A percentile compares a stretch with the other conserved stretches of the same genome.
Evolutionary conservation across 1,140 invertebrate species (phyloP).

Genomic region (Nasonia vitripennis): DNA sequence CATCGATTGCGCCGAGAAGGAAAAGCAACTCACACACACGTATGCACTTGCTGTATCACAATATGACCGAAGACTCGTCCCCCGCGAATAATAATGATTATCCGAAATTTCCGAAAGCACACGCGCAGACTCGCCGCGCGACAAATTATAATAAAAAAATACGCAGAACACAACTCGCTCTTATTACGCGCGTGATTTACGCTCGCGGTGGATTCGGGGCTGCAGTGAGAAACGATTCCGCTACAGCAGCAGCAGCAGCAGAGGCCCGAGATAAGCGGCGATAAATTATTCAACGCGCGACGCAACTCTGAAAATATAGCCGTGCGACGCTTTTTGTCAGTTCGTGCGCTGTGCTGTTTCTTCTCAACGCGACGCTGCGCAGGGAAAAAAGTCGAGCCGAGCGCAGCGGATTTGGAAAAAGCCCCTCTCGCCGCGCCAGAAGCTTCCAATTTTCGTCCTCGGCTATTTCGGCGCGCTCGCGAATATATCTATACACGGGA

Average conservation of each 20-base stretch:
- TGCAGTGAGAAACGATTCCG: not conserved
- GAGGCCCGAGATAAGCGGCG: conserved; percentile 7
- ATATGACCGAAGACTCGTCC: too few species aligned
- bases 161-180: not conserved
- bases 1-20: too few species aligned
- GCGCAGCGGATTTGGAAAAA: conserved; percentile 16
- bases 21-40: not conserved
- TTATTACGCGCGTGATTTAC: not conserved
- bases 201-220: not conserved
- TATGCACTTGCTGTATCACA: not conserved
- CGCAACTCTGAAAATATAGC: not conserved
- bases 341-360: not conserved
- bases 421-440: not conserved
- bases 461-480: too few species aligned
- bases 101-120: too few species aligned
- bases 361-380: not conserved
- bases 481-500: too few species aligned
- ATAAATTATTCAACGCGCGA: conserved; percentile 25
- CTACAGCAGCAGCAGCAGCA: not conserved
- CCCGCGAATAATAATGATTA: too few species aligned
- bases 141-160: too few species aligned
- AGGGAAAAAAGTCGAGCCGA: not conserved
- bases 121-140: too few species aligned
- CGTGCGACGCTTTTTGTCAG: not conserved
- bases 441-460: conserved; percentile 7